Evolutionary conservation across 2,113 vertebrate species (phyloP).

Genomic region (Dolichotis patagonum): DNA sequence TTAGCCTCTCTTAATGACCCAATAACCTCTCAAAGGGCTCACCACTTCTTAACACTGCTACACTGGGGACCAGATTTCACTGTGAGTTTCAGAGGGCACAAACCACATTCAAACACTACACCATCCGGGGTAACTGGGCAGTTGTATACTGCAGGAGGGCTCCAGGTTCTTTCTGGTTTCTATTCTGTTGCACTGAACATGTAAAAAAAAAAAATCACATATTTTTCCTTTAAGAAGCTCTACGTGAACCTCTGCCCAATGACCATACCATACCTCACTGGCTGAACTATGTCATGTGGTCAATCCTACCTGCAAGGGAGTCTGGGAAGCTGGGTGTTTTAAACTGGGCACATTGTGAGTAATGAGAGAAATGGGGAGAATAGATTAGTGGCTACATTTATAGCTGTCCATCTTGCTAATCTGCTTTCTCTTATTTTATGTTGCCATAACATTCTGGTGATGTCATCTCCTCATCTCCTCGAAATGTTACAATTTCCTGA

Average conservation of each 20-base stretch:
- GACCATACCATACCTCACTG: not conserved
- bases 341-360: not conserved
- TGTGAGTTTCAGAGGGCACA: not conserved
- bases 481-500: not conserved
- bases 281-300: not conserved
- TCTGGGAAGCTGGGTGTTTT: not conserved
- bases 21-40: not conserved
- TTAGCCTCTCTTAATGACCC: not conserved
- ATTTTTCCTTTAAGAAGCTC: not conserved
- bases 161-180: not conserved
- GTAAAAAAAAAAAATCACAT: not conserved
- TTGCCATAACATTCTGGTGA: not conserved
- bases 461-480: not conserved
- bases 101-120: not conserved
- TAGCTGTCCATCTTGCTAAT: accelerated
- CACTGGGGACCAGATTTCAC: not conserved
- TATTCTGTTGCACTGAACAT: not conserved
- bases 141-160: too few relatives aligned
- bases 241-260: not conserved
- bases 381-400: not conserved
- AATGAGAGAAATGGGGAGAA: not conserved
- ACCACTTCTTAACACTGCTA: not conserved
- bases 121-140: not conserved
- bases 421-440: not conserved
- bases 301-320: conserved; percentile 4